A percentile compares a stretch with the other conserved stretches of the same genome.
Conservation (phyloP, 2,113 vertebrate species). For the Thermophis baileyi region DNA sequence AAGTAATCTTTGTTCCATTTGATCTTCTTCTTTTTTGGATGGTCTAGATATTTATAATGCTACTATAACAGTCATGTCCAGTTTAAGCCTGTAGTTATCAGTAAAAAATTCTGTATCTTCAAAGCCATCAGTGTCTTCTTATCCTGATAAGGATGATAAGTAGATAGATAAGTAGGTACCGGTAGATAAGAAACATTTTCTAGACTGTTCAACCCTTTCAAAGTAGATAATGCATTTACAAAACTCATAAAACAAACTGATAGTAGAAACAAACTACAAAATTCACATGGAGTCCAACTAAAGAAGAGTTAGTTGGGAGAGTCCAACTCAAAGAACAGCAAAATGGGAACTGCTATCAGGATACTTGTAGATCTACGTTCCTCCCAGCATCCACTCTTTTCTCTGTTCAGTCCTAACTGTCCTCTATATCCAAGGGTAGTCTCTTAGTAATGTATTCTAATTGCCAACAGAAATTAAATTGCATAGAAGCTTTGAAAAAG, state of each 20-base stretch:
- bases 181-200: neutral
- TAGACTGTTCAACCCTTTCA: neutral
- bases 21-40: neutral
- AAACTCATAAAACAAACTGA: neutral
- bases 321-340: neutral
- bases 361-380: neutral
- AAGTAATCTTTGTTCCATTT: neutral
- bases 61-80: neutral
- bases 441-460: neutral
- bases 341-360: neutral
- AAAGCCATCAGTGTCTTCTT: neutral
- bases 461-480: neutral
- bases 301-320: neutral
- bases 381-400: neutral
- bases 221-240: no score
- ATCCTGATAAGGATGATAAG: neutral
- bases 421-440: neutral
- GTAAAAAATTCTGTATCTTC: neutral
- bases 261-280: neutral
- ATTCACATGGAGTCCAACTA: neutral
- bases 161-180: neutral
- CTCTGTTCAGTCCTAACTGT: neutral
- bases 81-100: neutral
- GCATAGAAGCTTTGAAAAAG: neutral
- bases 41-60: neutral